A percentile compares a stretch with the other conserved stretches of the same genome.
Conservation (phyloP, 2,888 invertebrate species). For the Lamellibrachia columna region DNA sequence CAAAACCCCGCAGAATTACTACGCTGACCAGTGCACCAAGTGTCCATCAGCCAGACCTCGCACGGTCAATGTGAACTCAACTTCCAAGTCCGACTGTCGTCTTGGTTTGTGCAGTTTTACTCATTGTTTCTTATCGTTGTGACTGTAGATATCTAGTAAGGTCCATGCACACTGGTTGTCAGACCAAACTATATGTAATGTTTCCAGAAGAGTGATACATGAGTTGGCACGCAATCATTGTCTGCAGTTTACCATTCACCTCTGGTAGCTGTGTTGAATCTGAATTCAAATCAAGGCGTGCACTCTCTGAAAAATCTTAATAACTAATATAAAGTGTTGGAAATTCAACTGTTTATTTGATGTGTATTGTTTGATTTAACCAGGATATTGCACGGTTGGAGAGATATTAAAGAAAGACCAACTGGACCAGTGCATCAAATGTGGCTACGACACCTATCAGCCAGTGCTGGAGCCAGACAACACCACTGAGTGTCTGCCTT, state of each 20-base stretch:
- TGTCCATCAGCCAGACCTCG: not conserved
- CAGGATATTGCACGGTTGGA: not conserved
- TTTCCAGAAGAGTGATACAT: not conserved
- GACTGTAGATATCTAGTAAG: not conserved
- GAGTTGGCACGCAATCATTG: not conserved
- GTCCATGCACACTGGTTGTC: not conserved
- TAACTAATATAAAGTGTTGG: too few species aligned
- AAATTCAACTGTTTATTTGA: not conserved
- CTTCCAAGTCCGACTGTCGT: not conserved
- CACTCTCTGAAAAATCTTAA: too few species aligned
- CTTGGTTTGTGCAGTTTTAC: not conserved
- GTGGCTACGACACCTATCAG: not conserved
- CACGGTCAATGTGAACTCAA: not conserved
- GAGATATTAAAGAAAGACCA: not conserved
- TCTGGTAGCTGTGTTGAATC: not conserved
- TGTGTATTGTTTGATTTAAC: not conserved
- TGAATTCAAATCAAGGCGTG: not conserved
- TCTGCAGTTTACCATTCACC: not conserved
- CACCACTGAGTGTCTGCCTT: not conserved
- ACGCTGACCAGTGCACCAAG: not conserved
- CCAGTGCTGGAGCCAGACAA: not conserved
- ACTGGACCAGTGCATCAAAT: not conserved
- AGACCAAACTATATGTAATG: not conserved
- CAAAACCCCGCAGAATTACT: not conserved
- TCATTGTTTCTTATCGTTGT: not conserved